A percentile compares a stretch with the other conserved stretches of the same genome.
Evolutionary conservation across 2,113 vertebrate genomes (phyloP).

Genomic region (Tetrax tetrax): DNA sequence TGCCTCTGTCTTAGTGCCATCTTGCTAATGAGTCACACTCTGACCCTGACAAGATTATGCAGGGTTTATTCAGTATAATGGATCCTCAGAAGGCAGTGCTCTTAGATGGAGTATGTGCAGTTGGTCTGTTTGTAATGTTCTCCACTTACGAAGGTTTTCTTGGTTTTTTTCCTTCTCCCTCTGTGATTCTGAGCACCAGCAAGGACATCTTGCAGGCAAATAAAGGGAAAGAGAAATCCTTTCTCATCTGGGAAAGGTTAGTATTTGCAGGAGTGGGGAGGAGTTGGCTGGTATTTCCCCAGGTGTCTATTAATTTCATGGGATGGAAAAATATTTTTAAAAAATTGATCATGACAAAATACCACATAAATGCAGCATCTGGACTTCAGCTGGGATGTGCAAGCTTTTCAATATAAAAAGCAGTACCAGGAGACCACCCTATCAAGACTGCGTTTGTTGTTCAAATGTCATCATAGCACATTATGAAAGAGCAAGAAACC

Average conservation of each 20-base stretch:
- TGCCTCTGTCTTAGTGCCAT: not conserved
- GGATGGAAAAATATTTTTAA: conserved; percentile 35
- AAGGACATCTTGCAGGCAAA: conserved; percentile 39
- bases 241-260: conserved; percentile 8
- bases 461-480: conserved; percentile 54
- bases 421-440: conserved; percentile 31
- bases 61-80: not conserved
- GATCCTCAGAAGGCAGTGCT: not conserved
- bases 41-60: conserved; percentile 38
- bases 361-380: conserved; percentile 58
- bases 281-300: conserved; percentile 32
- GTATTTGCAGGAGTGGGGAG: not conserved
- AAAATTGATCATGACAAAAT: conserved; percentile 38
- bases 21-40: conserved; percentile 39
- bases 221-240: not conserved
- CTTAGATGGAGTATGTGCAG: not conserved
- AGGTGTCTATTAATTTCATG: conserved; percentile 27
- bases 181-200: not conserved
- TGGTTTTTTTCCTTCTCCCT: not conserved
- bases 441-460: conserved; percentile 41
- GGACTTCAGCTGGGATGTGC: conserved; percentile 36
- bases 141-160: not conserved
- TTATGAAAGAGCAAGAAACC: conserved; percentile 44
- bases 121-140: not conserved
- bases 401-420: conserved; percentile 27